Evolutionary conservation across 2,797 vertebrate genomes (phyloP).

Genomic region (Amphiprion clarkii): DNA sequence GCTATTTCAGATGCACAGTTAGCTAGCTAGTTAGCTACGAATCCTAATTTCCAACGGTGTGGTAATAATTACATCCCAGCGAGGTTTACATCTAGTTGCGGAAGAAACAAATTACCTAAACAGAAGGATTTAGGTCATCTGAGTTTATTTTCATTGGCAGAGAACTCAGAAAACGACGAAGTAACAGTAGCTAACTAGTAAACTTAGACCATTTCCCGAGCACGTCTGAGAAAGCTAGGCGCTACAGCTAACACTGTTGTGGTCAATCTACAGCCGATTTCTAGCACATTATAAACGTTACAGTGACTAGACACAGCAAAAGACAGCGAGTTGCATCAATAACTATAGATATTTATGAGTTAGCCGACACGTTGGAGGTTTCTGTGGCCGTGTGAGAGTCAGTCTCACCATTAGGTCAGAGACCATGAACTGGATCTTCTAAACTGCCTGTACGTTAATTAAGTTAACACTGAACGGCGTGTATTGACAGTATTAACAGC

Average conservation of each 20-base stretch:
- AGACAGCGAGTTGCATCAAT: not conserved
- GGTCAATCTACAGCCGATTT: not conserved
- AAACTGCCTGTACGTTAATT: conserved; percentile 28
- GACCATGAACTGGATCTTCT: not conserved
- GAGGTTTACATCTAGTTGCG: fast-evolving
- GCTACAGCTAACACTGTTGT: conserved; percentile 19
- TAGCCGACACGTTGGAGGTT: not conserved
- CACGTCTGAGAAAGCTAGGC: conserved; percentile 4
- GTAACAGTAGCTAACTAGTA: conserved; percentile 1
- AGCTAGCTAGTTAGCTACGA: conserved; percentile 6
- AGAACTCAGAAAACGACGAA: not conserved
- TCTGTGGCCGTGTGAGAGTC: not conserved
- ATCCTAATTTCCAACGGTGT: not conserved
- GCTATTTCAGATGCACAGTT: conserved; percentile 5
- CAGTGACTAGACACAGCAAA: fast-evolving
- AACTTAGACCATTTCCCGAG: conserved; percentile 1
- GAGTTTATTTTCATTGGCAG: fast-evolving
- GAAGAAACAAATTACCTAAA: fast-evolving
- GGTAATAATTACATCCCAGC: fast-evolving
- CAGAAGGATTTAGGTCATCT: fast-evolving
- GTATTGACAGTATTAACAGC: not conserved
- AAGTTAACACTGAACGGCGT: not conserved
- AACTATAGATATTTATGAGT: fast-evolving
- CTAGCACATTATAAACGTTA: not conserved
- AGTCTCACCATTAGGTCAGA: conserved; percentile 15